phyloP scores from a whole-genome alignment of 2,888 invertebrate species.

The Phengaris arion region DNA sequence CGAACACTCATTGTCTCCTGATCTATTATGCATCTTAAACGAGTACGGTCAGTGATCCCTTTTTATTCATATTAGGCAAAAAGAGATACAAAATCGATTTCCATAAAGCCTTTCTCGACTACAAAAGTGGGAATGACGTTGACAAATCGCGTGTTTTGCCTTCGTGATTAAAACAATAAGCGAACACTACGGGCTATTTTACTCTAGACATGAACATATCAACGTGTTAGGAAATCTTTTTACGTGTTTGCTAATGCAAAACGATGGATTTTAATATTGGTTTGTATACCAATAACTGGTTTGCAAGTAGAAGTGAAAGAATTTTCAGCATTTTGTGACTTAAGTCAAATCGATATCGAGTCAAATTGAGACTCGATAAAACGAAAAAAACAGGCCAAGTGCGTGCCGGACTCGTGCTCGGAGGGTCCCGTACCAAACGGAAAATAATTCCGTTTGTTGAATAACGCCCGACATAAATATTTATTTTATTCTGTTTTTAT shows the following conservation, averaged over 20 bases:
- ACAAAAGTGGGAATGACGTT: constrained; percentile 1
- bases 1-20: not conserved
- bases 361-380: no score
- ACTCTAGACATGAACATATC: not conserved
- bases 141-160: constrained; percentile 17
- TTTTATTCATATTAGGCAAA: not conserved
- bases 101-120: not conserved
- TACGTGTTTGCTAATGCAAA: not conserved
- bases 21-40: not conserved
- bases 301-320: no score
- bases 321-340: no score
- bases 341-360: no score
- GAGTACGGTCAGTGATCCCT: not conserved
- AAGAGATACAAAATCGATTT: constrained; percentile 1
- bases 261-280: not conserved
- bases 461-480: no score
- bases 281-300: no score
- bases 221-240: not conserved
- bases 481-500: no score
- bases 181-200: not conserved
- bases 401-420: no score
- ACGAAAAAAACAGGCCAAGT: no score
- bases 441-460: no score
- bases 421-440: no score
- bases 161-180: constrained; percentile 20